Evolutionary conservation across 2,113 vertebrate species (phyloP), one percentile per base, ranked within the genome.

Genomic region (Tragelaphus strepsiceros): DNA sequence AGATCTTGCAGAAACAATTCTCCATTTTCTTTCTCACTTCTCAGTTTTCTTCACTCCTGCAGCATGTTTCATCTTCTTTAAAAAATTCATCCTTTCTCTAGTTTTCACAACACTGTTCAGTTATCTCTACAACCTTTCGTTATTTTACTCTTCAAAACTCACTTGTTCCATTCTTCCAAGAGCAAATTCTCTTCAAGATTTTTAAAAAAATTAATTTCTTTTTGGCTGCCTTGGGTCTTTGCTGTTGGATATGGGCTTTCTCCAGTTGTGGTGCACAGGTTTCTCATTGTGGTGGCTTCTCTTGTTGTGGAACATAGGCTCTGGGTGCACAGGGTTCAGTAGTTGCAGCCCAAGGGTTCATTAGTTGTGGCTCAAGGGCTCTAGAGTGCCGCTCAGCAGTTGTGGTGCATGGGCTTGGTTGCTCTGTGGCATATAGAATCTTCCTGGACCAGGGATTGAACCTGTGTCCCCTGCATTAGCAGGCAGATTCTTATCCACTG

Each of bases 61-160:
- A 21, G 30, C 15, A 6, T 39, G 6, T 32, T 54, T 32, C 61
- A 21, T 19, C 53, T 94, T 35, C 71, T 77, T 74, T 39, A 54
- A n/a, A 92, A 86, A 81, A 30, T 62, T 6, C 35, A 19, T 28
- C 56, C 67, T 88, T 64, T 43, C 39, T 17, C 15, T 32, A 24
- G 5, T 89, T 92, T 80, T 62, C 28, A 16, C 1, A 15, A 22
- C 35, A 28, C 43, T 35, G 1, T 81, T 96, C 77, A 46, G 71
- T 17, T 16, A 2, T 16, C 32, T 81, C 19, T 86, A 1, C 30
- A 46, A 39, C 14, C 39, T 86, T 81, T 92, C 46, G 51, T 87
- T 91, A 12, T 43, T 58, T 71, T 85, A 17, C 64, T 54, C 81
- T 88, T 88, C 58, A 92, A 64, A 94, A 43, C 78, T 84, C 28